phyloP scores from a whole-genome alignment of 2,797 vertebrate species.

The Catharus ustulatus region DNA sequence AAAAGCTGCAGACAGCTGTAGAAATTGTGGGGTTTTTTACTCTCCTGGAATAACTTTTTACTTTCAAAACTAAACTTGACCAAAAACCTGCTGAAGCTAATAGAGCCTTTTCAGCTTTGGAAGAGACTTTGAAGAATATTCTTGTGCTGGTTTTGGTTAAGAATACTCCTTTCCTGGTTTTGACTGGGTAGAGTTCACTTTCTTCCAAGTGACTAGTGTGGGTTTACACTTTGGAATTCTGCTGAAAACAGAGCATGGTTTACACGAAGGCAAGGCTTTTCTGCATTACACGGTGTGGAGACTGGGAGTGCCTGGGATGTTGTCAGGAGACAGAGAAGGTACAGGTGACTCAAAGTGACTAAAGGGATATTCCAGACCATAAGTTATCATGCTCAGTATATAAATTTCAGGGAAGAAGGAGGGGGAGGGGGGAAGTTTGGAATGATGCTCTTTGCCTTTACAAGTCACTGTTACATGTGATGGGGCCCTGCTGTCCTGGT shows the following conservation, averaged over 20 bases:
- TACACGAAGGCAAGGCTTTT: not conserved
- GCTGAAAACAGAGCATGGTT: not conserved
- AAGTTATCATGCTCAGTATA: no score
- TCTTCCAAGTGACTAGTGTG: not conserved
- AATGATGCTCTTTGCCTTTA: not conserved
- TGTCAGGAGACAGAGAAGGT: not conserved
- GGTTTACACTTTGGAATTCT: not conserved
- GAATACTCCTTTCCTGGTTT: not conserved
- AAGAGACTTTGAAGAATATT: not conserved
- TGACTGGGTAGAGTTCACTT: not conserved
- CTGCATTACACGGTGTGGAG: not conserved
- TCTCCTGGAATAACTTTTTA: not conserved
- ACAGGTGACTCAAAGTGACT: not conserved
- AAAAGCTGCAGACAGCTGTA: not conserved
- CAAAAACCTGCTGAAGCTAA: not conserved
- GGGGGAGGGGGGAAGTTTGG: not conserved
- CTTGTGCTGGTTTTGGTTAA: not conserved
- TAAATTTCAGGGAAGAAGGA: not conserved
- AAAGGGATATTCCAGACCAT: not conserved
- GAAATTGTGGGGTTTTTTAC: fast-evolving
- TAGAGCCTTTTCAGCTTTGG: not conserved
- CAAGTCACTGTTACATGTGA: not conserved
- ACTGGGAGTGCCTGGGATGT: not conserved
- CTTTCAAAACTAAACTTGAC: not conserved
- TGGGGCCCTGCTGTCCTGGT: not conserved